These are phyloP conservation scores for Andrena fulva DNA, from an alignment of 2,888 invertebrate species.

Conservation along the genomic window DNA sequence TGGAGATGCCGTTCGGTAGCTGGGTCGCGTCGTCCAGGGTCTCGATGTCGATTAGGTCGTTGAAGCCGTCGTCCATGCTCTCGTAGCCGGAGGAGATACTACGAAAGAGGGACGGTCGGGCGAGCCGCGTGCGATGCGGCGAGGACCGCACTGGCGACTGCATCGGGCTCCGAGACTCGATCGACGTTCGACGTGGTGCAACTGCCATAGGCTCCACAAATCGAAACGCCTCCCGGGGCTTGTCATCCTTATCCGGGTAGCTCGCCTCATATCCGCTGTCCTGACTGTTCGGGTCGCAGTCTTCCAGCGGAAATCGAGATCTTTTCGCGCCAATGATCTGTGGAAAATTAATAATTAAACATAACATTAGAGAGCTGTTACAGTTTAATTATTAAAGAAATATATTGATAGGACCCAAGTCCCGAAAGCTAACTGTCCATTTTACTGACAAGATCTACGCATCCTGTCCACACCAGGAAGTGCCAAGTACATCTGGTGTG, in stretches of 20 bases:
- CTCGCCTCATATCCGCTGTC: slow-evolving; percentile 87
- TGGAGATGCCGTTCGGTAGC: slow-evolving; percentile 87
- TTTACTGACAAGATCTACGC: neutral
- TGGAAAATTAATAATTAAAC: slow-evolving; percentile 7
- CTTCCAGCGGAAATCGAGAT: slow-evolving; percentile 85
- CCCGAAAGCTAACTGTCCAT: neutral
- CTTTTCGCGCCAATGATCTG: slow-evolving; percentile 54
- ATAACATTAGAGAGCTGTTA: neutral
- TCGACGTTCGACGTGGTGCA: slow-evolving; percentile 81
- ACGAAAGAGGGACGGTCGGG: slow-evolving; percentile 81
- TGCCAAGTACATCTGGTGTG: neutral
- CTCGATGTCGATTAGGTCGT: slow-evolving; percentile 88
- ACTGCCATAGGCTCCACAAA: slow-evolving; percentile 84
- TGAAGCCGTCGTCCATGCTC: slow-evolving; percentile 88
- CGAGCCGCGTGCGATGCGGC: slow-evolving; percentile 61
- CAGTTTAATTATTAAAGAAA: too few species aligned
- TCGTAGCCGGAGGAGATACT: slow-evolving; percentile 87
- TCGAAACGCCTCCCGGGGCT: slow-evolving; percentile 72
- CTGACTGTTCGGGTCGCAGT: slow-evolving; percentile 86
- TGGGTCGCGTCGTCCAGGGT: slow-evolving; percentile 84
- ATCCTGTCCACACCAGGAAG: neutral
- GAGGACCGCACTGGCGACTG: slow-evolving; percentile 76
- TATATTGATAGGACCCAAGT: too few species aligned
- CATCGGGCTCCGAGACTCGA: slow-evolving; percentile 75
- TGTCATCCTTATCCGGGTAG: slow-evolving; percentile 77